Evolutionary conservation across 2,113 vertebrate species (phyloP), one percentile per base, ranked within the genome.

Genomic region (Hippocampus comes): DNA sequence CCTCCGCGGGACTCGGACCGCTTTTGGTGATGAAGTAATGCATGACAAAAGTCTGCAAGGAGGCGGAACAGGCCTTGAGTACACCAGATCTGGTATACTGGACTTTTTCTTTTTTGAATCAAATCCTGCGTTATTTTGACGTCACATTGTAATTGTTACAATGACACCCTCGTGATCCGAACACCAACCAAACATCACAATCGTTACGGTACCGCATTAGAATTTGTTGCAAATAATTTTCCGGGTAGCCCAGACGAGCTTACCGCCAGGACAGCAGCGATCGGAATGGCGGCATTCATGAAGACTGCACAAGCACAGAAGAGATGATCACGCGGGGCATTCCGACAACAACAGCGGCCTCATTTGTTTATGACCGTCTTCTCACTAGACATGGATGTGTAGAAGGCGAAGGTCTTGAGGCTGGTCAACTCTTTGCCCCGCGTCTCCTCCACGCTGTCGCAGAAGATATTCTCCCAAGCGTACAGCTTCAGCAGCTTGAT

Each of bases 381-480:
- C 88, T 82, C 74, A 91, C 90, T 91, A 57, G 88, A 90, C 88
- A 91, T 73, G 0, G 90, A 90, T 0, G 90, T 91, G 79, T 85
- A 89, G 70, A 90, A 84, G 4, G 87, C 90, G 0, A 88, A 89
- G 43, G 87, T 87, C 68, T 67, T 76, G 30, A 87, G 84, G 78
- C 84, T 85, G 66, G 81, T 86, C 64, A 91, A 87, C 77, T 99
- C 97, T 84, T 98, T 98, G 87, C 92, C 93, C 77, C 97, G 86
- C 0, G 96, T 98, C 59, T 97, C 94, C 81, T 98, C 95, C 82
- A 99, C 97, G 0, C 94, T 96, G 79, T 91, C 92, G 66, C 96
- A 98, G 92, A 99, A 99, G 81, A 98, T 95, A 59, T 97, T 94
- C 78, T 99, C 97, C 97, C 97, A 99, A 65, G 97, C 96, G 46